Conservation (phyloP, 2,888 invertebrate species). For the Litoditis marina region DNA sequence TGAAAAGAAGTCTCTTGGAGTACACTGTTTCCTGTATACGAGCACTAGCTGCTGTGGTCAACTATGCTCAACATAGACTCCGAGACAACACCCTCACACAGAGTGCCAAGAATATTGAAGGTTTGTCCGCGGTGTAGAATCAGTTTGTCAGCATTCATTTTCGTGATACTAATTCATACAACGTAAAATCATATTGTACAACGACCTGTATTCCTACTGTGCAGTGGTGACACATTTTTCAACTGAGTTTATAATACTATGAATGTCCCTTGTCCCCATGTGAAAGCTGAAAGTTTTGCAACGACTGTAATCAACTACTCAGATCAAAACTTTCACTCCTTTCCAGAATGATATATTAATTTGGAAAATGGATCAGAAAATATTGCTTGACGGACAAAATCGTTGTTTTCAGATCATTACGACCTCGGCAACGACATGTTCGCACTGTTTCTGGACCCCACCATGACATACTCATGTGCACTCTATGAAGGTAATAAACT, state of each 20-base stretch:
- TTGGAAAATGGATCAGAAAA: neutral
- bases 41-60: conserved; percentile 24
- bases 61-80: conserved; percentile 47
- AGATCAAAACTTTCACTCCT: too few species aligned
- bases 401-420: conserved; percentile 37
- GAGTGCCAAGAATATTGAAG: conserved; percentile 37
- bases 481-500: conserved; percentile 35
- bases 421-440: conserved; percentile 58
- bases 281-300: too few species aligned
- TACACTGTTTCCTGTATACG: conserved; percentile 12
- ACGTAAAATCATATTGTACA: too few species aligned
- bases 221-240: too few species aligned
- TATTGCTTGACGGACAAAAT: neutral
- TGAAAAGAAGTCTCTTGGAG: neutral
- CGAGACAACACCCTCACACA: conserved; percentile 44
- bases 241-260: too few species aligned
- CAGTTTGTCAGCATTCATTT: too few species aligned
- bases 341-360: neutral
- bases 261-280: too few species aligned
- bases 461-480: conserved; percentile 56
- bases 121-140: too few species aligned
- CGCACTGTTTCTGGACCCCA: conserved; percentile 48
- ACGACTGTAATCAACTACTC: too few species aligned
- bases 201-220: too few species aligned
- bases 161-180: too few species aligned